These are phyloP conservation scores for Dryobota labecula DNA, from an alignment of 2,888 invertebrate genomes.

Conservation along the genomic window DNA sequence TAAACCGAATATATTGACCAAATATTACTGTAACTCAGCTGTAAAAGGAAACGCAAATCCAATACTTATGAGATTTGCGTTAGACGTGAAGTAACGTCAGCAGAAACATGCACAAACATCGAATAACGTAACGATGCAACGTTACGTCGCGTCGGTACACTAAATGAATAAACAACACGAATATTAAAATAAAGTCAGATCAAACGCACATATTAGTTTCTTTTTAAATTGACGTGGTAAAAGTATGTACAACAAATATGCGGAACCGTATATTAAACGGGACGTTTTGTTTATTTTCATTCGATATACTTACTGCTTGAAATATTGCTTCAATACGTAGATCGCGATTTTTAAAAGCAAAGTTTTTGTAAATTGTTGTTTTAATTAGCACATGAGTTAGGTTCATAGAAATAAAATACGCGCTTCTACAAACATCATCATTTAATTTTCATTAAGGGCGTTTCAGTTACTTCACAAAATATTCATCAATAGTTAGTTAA, in stretches of 20 bases:
- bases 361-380: slow-evolving; percentile 21
- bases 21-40: slow-evolving; percentile 30
- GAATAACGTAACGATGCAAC: slow-evolving; percentile 5
- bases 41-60: slow-evolving; percentile 30
- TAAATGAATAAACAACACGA: slow-evolving; percentile 32
- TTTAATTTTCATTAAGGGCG: background rate
- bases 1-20: slow-evolving; percentile 40
- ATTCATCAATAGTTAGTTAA: background rate
- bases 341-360: slow-evolving; percentile 17
- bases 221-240: slow-evolving; percentile 8
- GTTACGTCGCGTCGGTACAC: slow-evolving; percentile 3
- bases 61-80: slow-evolving; percentile 26
- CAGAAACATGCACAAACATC: slow-evolving; percentile 19
- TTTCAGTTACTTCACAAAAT: background rate
- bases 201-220: slow-evolving; percentile 8
- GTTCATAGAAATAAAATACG: slow-evolving; percentile 17
- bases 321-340: slow-evolving; percentile 44
- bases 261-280: slow-evolving; percentile 14
- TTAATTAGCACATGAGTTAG: slow-evolving; percentile 6
- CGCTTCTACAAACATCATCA: background rate
- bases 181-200: slow-evolving; percentile 26
- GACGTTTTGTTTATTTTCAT: slow-evolving; percentile 47
- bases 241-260: slow-evolving; percentile 37
- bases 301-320: slow-evolving; percentile 31
- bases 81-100: slow-evolving; percentile 43